phyloP scores from a whole-genome alignment of 2,113 vertebrate genomes.

The Gambusia affinis region DNA sequence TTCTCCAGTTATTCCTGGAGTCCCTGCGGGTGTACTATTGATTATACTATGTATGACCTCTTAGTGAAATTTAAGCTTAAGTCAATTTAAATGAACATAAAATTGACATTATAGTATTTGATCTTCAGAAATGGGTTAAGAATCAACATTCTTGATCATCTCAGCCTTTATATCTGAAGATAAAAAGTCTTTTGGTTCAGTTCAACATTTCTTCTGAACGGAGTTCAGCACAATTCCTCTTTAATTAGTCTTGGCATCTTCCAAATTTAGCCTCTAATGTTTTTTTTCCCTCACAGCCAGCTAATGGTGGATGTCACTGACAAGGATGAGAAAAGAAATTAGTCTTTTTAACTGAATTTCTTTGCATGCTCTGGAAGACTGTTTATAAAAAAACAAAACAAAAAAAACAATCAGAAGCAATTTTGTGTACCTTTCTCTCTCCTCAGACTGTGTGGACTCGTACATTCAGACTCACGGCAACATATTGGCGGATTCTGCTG shows the following conservation, averaged over 20 bases:
- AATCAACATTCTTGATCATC: background rate
- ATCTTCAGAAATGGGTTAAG: background rate
- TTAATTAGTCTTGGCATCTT: too few relatives aligned
- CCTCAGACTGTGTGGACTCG: slow-evolving; percentile 85
- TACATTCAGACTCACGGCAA: slow-evolving; percentile 82
- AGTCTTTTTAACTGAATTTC: too few relatives aligned
- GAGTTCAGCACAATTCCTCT: too few relatives aligned
- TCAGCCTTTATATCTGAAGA: too few relatives aligned
- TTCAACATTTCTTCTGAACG: too few relatives aligned
- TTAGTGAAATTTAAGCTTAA: background rate
- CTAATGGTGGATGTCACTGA: too few relatives aligned
- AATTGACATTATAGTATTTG: background rate
- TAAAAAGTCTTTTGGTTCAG: too few relatives aligned
- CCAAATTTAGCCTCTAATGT: too few relatives aligned
- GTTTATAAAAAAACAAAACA: background rate
- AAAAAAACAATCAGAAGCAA: background rate
- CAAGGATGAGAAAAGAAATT: too few relatives aligned
- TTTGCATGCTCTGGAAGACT: background rate
- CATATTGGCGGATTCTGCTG: slow-evolving; percentile 81
- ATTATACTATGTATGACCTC: background rate
- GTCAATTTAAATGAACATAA: background rate
- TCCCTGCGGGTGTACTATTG: background rate
- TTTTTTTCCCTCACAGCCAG: too few relatives aligned
- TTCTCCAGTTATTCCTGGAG: background rate
- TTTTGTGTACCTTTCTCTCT: background rate